Evolutionary conservation across 2,888 invertebrate genomes (phyloP), one percentile per base, ranked within the genome.

Genomic region (Escarpia spicata): DNA sequence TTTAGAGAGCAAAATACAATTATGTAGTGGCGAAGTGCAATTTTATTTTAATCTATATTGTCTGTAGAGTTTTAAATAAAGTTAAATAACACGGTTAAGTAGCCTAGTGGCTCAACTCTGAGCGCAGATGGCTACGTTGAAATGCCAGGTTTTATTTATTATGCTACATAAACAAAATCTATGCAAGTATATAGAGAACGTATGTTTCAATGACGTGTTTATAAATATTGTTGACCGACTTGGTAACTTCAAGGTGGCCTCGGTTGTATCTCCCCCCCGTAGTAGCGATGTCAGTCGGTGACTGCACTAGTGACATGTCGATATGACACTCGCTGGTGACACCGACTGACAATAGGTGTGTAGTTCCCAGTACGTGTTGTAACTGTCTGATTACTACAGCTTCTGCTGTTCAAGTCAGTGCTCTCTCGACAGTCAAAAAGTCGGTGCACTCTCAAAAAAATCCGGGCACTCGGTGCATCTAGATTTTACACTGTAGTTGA

Each of bases 401-500:
- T 3, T 75, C n/a, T 75, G 26, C 75, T 75, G 6, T 75, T 26
- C 9, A 52, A 52, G 9, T 52, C 15, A 15, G 52, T 52, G 52
- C 52, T 12, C 52, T 52, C 52, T 52, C 52, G 8, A 37, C 37
- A 37, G 37, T 37, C 37, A 37, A 37, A 37, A 37, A 52, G 52
- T 52, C 15, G 0, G 52, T 52, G 52, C 52, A 52, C 52, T 52
- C 52, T 52, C 52, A 52, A 52, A 52, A 52, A 52, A 52, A 15
- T 52, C 75, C 15, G 26, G 15, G 75, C 75, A 75, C 75, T 75
- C 75, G 19, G 75, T 75, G 75, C 75, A 75, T 75, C 75, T 75
- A 75, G 75, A 75, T 75, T 75, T 75, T 75, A 75, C 75, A 75
- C 75, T 75, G 75, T 26, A 75, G 75, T n/a, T 75, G 75, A 75